Conservation (phyloP, 2,888 invertebrate species). For the Sisyra nigra region DNA sequence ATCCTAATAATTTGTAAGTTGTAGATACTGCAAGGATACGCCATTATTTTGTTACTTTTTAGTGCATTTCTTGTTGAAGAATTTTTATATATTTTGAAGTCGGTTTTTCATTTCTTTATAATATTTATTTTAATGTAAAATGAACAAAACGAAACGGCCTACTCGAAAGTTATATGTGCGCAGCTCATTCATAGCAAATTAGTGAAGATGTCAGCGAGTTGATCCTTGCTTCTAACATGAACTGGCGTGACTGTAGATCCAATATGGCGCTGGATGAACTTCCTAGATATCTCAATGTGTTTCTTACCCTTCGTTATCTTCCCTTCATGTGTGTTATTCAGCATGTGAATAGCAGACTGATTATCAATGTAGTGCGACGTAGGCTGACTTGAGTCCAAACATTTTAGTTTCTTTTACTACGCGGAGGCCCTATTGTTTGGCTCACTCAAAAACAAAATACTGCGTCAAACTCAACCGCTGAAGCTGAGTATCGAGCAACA, state of each 20-base stretch:
- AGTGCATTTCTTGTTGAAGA: too few species aligned
- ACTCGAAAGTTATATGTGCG: too few species aligned
- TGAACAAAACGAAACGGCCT: too few species aligned
- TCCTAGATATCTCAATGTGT: constrained; percentile 24
- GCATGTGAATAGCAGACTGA: constrained; percentile 11
- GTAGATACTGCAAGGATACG: too few species aligned
- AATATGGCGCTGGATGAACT: constrained; percentile 8
- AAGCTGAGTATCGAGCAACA: constrained; percentile 14
- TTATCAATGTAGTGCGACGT: constrained; percentile 9
- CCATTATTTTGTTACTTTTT: too few species aligned
- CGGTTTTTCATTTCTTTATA: too few species aligned
- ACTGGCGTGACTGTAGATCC: neutral
- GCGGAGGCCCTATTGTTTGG: constrained; percentile 18
- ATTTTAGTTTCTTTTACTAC: constrained; percentile 12
- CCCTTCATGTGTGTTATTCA: constrained; percentile 10
- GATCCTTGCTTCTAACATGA: constrained; percentile 7
- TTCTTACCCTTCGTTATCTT: constrained; percentile 12
- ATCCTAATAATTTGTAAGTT: too few species aligned
- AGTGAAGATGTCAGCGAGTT: constrained; percentile 12
- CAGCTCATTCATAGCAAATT: constrained; percentile 6
- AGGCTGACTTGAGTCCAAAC: constrained; percentile 4
- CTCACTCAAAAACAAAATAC: constrained; percentile 13
- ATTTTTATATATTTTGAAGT: too few species aligned
- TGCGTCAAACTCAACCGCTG: constrained; percentile 12
- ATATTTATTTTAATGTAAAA: too few species aligned